phyloP scores from a whole-genome alignment of 2,797 vertebrate genomes.

The Poecilia gillii region DNA sequence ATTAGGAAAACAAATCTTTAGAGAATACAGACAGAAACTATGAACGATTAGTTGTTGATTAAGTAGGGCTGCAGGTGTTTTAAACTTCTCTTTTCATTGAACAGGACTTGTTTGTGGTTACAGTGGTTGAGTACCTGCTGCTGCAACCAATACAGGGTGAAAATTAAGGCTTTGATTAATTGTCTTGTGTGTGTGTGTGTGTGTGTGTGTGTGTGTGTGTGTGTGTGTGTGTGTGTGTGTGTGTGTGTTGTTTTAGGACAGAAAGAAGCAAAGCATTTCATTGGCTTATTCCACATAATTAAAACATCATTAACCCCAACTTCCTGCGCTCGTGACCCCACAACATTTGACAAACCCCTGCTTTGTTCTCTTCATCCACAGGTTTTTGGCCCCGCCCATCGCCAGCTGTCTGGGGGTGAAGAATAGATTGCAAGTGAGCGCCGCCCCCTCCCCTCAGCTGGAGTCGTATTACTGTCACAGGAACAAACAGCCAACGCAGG shows the following conservation, averaged over 20 bases:
- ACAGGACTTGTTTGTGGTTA: neutral
- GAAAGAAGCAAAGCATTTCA: neutral
- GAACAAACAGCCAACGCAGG: slow-evolving; percentile 74
- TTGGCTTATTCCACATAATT: slow-evolving; percentile 1
- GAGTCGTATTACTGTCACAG: slow-evolving; percentile 83
- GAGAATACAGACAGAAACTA: slow-evolving; percentile 7
- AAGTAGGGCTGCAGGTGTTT: neutral
- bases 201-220: slow-evolving; percentile 2
- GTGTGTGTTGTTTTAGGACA: neutral
- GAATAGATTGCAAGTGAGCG: slow-evolving; percentile 72
- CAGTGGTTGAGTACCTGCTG: neutral
- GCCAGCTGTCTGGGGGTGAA: slow-evolving; percentile 85
- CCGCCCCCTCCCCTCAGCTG: slow-evolving; percentile 71
- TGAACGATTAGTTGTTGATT: neutral
- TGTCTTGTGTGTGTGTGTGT: slow-evolving; percentile 1
- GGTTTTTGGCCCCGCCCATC: slow-evolving; percentile 85
- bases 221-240: slow-evolving; percentile 6
- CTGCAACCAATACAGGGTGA: slow-evolving; percentile 3
- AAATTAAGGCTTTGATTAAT: slow-evolving; percentile 12
- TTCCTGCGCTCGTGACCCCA: neutral
- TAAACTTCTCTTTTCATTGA: neutral
- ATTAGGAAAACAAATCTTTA: slow-evolving; percentile 11
- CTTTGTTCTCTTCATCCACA: slow-evolving; percentile 60
- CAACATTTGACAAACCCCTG: slow-evolving; percentile 17
- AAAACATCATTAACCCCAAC: neutral